Evolutionary conservation across 2,888 invertebrate genomes (phyloP).

Genomic region (Strigamia maritima): DNA sequence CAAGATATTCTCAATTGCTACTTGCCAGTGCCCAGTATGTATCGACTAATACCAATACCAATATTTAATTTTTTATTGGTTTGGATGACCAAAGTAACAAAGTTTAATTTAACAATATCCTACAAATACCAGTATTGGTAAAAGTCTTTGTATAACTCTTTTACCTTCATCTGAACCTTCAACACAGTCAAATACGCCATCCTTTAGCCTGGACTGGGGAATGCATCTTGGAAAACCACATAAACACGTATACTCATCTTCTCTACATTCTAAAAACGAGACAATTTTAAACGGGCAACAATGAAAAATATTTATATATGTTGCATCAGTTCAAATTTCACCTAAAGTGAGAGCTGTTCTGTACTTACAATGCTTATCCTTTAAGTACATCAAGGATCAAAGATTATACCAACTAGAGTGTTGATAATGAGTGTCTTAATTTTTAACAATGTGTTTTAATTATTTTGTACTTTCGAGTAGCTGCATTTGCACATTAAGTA

Average conservation of each 20-base stretch:
- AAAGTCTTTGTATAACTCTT: not conserved
- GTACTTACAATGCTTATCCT: too few species aligned
- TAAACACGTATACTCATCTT: constrained; percentile 52
- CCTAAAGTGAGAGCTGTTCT: not conserved
- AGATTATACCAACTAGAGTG: not conserved
- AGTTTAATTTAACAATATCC: too few species aligned
- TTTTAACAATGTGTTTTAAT: too few species aligned
- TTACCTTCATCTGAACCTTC: constrained; percentile 56
- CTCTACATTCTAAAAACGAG: constrained; percentile 50
- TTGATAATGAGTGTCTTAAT: not conserved
- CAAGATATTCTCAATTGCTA: too few species aligned
- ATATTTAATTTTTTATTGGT: not conserved
- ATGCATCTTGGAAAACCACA: constrained; percentile 55
- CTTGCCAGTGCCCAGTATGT: too few species aligned
- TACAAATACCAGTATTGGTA: not conserved
- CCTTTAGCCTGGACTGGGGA: constrained; percentile 49
- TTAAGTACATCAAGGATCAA: not conserved
- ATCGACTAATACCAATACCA: not conserved
- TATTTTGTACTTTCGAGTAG: too few species aligned
- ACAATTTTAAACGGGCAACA: constrained; percentile 34
- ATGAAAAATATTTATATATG: too few species aligned
- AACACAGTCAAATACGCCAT: constrained; percentile 53
- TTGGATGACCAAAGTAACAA: too few species aligned
- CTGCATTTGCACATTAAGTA: too few species aligned
- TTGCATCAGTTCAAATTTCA: too few species aligned